These are phyloP conservation scores for Chrysogorgia sp. DNA, from an alignment of 92 coral and sea anemone genomes.

Conservation along the genomic window DNA sequence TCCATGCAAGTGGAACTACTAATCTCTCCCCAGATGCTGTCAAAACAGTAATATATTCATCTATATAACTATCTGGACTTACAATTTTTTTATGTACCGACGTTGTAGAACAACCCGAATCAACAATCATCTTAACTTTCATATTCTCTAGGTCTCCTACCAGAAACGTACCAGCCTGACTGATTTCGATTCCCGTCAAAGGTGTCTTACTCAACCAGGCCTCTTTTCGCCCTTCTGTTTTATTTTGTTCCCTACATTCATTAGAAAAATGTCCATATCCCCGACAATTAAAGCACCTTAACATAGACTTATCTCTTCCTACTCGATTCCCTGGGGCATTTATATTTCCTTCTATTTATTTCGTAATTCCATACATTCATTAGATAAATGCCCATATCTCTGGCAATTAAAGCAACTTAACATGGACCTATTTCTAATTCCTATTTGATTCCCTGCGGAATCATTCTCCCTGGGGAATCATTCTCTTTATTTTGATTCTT, in stretches of 20 bases:
- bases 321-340: neutral
- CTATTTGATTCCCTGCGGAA: neutral
- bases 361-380: conserved; percentile 26
- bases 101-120: conserved; percentile 60
- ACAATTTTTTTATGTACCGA: conserved; percentile 47
- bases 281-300: conserved; percentile 34
- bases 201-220: conserved; percentile 41
- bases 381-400: conserved; percentile 31
- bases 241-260: conserved; percentile 31
- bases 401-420: conserved; percentile 36
- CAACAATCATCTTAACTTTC: conserved; percentile 51
- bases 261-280: conserved; percentile 33
- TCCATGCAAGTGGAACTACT: conserved; percentile 57
- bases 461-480: too few species aligned
- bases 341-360: neutral
- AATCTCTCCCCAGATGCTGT: conserved; percentile 59
- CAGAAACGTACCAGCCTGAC: conserved; percentile 1
- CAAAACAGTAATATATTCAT: conserved; percentile 38
- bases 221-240: conserved; percentile 25
- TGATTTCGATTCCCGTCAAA: conserved; percentile 4
- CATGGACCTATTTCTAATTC: neutral
- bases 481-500: neutral
- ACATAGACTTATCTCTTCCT: neutral
- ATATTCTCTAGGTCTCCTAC: conserved; percentile 30
- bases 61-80: neutral